Evolutionary conservation across 2,113 vertebrate genomes (phyloP).

Genomic region (Noctilio leporinus): DNA sequence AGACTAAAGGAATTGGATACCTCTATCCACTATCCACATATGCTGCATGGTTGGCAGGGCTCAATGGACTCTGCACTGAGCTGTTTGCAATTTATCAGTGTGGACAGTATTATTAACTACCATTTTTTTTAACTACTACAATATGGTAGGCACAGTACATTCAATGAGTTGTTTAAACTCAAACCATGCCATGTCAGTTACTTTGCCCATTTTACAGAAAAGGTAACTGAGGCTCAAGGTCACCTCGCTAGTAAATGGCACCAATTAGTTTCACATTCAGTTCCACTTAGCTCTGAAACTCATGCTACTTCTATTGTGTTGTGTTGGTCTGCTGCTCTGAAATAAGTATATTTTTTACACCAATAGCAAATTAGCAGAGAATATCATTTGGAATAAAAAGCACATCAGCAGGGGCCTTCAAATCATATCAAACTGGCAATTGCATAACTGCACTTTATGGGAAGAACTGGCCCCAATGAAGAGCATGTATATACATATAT

Average conservation of each 20-base stretch:
- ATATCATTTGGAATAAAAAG: background rate
- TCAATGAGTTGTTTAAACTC: constrained; percentile 9
- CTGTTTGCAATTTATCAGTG: constrained; percentile 12
- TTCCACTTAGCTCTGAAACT: background rate
- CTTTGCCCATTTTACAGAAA: background rate
- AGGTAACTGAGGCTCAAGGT: background rate
- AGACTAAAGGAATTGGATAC: background rate
- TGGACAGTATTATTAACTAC: background rate
- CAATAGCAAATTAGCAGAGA: background rate
- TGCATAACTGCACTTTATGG: background rate
- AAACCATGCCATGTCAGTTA: background rate
- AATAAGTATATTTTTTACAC: background rate
- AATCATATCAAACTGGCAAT: background rate
- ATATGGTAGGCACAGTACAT: background rate
- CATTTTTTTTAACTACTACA: background rate
- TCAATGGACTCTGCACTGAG: background rate
- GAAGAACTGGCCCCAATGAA: background rate
- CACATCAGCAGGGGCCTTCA: background rate
- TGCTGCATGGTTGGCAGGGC: background rate
- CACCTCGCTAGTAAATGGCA: background rate
- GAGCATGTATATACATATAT: background rate
- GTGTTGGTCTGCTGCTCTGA: background rate
- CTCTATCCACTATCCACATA: background rate
- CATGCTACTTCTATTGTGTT: background rate
- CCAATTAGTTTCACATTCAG: background rate